These are phyloP conservation scores for Geotrypetes seraphini DNA, from an alignment of 2,797 vertebrate species.

Conservation along the genomic window DNA sequence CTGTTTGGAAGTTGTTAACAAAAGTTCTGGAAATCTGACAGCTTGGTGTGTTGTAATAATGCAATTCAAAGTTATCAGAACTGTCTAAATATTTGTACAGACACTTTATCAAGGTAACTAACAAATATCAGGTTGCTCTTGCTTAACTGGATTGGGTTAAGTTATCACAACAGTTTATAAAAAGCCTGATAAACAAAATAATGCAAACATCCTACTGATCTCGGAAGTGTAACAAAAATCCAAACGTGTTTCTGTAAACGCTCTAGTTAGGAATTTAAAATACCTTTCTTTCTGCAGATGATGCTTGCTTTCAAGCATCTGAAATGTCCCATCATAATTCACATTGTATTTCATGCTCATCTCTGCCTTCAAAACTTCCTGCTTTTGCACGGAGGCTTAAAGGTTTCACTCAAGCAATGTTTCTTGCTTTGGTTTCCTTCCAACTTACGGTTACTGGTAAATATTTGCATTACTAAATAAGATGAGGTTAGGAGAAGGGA, in stretches of 20 bases:
- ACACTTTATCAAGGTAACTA: constrained; percentile 37
- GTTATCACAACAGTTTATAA: constrained; percentile 10
- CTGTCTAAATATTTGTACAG: constrained; percentile 52
- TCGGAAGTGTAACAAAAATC: constrained; percentile 18
- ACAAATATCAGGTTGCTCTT: constrained; percentile 23
- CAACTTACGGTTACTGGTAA: too few relatives aligned
- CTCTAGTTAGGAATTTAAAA: background rate
- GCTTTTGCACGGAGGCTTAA: too few relatives aligned
- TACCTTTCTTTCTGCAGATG: constrained; percentile 3
- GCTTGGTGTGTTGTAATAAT: constrained; percentile 28
- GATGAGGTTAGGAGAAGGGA: too few relatives aligned
- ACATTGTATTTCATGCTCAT: constrained; percentile 6
- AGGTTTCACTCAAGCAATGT: too few relatives aligned
- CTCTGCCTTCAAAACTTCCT: constrained; percentile 11
- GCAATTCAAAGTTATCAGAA: constrained; percentile 35
- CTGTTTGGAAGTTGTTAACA: background rate
- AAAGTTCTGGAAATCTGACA: constrained; percentile 33
- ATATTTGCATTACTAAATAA: too few relatives aligned
- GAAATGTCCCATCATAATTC: constrained; percentile 17
- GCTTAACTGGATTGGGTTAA: constrained; percentile 19
- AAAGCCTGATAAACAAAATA: constrained; percentile 17
- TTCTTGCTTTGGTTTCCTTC: too few relatives aligned
- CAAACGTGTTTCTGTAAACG: constrained; percentile 20
- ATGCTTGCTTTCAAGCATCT: background rate
- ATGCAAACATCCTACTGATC: background rate